These are phyloP conservation scores for Thera obeliscata DNA, from an alignment of 2,888 invertebrate genomes.

Conservation along the genomic window DNA sequence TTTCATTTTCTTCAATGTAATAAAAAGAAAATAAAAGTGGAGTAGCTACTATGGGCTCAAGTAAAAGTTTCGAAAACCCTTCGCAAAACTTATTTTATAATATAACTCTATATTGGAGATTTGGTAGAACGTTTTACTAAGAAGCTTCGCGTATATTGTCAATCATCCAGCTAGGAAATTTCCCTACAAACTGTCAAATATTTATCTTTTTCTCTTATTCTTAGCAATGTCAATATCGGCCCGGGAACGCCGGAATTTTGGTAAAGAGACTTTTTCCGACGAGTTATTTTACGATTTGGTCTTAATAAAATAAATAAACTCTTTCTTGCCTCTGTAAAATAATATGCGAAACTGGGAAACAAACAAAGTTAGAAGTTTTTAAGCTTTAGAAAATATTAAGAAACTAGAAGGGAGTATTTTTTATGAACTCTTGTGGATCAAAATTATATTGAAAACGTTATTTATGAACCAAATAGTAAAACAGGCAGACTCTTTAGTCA, in stretches of 20 bases:
- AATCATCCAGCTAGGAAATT: slow-evolving; percentile 63
- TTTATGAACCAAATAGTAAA: neutral
- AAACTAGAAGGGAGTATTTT: neutral
- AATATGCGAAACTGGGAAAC: neutral
- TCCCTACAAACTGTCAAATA: slow-evolving; percentile 69
- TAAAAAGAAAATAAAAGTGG: slow-evolving; percentile 30
- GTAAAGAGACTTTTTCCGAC: slow-evolving; percentile 61
- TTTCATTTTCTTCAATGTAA: slow-evolving; percentile 32
- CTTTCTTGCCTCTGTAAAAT: slow-evolving; percentile 27
- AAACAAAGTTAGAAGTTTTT: neutral
- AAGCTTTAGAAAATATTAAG: neutral
- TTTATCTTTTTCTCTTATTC: slow-evolving; percentile 63
- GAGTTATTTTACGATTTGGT: slow-evolving; percentile 60
- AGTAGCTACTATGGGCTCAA: slow-evolving; percentile 26
- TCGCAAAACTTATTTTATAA: slow-evolving; percentile 46
- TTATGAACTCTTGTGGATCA: no score
- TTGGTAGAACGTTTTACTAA: slow-evolving; percentile 50
- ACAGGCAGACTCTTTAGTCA: no score
- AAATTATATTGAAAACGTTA: no score
- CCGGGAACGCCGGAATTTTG: slow-evolving; percentile 60
- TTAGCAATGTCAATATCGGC: slow-evolving; percentile 67
- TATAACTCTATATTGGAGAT: slow-evolving; percentile 54
- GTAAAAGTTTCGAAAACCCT: slow-evolving; percentile 44
- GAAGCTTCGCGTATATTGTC: slow-evolving; percentile 61
- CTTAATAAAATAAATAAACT: slow-evolving; percentile 60